phyloP scores from a whole-genome alignment of 2,113 vertebrate genomes.

The Istiophorus platypterus region DNA sequence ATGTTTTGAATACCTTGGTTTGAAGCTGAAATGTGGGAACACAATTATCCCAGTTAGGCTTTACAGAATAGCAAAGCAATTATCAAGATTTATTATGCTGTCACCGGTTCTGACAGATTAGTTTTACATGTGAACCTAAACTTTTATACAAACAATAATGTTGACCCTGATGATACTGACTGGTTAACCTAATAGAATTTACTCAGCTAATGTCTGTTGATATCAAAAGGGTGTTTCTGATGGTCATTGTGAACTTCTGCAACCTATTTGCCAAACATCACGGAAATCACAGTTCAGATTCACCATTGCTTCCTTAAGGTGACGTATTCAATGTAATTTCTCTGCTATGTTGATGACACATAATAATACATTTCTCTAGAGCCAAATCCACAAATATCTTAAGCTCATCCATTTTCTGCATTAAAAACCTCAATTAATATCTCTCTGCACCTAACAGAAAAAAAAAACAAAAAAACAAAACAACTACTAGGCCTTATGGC shows the following conservation, averaged over 20 bases:
- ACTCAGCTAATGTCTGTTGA: too few relatives aligned
- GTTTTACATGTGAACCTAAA: background rate
- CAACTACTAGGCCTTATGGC: background rate
- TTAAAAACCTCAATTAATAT: background rate
- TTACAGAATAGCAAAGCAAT: background rate
- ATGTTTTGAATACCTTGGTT: background rate
- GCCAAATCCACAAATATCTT: background rate
- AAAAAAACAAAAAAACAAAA: background rate
- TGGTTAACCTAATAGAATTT: background rate
- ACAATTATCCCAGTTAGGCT: background rate
- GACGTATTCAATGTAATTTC: background rate
- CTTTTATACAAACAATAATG: background rate
- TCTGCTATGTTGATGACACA: constrained; percentile 6
- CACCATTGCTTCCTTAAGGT: background rate
- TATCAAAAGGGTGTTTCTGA: background rate
- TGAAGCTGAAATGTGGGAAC: background rate
- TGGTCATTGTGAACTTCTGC: background rate
- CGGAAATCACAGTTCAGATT: background rate
- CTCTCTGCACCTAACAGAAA: background rate
- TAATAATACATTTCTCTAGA: background rate
- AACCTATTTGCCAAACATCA: background rate
- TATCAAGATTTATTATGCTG: background rate
- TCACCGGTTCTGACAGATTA: background rate
- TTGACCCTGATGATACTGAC: background rate
- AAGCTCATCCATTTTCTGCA: background rate